Conservation (phyloP, 2,113 vertebrate species). For the Sitta europaea region DNA sequence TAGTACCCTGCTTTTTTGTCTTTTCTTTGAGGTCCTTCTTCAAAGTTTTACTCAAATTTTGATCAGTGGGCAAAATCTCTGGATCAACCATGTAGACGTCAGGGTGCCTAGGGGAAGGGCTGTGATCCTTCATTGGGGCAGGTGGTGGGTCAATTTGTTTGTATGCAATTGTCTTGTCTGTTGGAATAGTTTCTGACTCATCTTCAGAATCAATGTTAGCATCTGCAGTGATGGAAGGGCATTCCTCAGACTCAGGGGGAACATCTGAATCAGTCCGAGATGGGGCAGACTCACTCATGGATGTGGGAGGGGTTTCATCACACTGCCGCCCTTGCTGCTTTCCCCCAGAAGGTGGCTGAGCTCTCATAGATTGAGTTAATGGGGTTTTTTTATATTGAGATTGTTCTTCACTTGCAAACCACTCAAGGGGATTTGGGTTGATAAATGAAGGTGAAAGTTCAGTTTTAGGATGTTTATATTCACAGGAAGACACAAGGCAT, state of each 20-base stretch:
- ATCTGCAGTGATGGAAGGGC: slow-evolving; percentile 84
- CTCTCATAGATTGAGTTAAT: neutral
- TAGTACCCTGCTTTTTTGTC: slow-evolving; percentile 83
- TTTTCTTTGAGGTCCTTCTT: slow-evolving; percentile 86
- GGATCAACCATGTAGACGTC: slow-evolving; percentile 94
- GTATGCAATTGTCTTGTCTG: slow-evolving; percentile 88
- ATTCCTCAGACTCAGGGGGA: neutral
- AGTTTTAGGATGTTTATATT: neutral
- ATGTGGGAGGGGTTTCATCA: neutral
- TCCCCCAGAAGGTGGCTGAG: neutral
- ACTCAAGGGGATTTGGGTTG: neutral
- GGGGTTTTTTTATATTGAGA: neutral
- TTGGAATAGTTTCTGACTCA: slow-evolving; percentile 91
- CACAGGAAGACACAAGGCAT: neutral
- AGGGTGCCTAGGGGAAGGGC: slow-evolving; percentile 84
- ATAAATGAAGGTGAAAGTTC: neutral
- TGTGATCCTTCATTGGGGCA: slow-evolving; percentile 78
- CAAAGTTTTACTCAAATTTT: slow-evolving; percentile 81
- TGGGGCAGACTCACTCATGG: neutral
- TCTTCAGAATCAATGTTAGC: slow-evolving; percentile 95
- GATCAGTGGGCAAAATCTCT: slow-evolving; percentile 83
- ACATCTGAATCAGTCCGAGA: neutral
- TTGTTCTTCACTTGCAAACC: neutral
- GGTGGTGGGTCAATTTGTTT: slow-evolving; percentile 88
- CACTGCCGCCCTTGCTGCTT: neutral